A percentile compares a stretch with the other conserved stretches of the same genome.
Conservation (phyloP, 2,888 invertebrate genomes). For the Cactoblastis cactorum region DNA sequence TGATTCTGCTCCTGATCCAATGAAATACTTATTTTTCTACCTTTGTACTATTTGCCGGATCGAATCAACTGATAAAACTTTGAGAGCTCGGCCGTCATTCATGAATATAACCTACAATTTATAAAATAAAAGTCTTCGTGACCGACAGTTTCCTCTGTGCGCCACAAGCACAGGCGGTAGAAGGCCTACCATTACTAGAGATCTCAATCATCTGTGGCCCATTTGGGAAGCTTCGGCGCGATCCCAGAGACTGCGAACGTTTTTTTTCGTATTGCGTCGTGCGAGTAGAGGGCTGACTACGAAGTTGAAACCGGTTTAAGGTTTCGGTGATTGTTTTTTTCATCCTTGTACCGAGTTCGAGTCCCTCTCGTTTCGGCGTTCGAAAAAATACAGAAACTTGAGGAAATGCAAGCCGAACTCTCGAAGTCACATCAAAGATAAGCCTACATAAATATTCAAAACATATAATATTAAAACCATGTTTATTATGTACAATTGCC, state of each 20-base stretch:
- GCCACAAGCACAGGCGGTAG: slow-evolving; percentile 23
- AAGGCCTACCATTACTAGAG: slow-evolving; percentile 41
- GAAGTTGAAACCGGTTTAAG: slow-evolving; percentile 61
- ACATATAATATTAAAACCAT: slow-evolving; percentile 44
- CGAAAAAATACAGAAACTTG: slow-evolving; percentile 50
- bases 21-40: slow-evolving; percentile 25
- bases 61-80: slow-evolving; percentile 48
- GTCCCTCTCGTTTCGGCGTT: slow-evolving; percentile 44
- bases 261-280: slow-evolving; percentile 65
- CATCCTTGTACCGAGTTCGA: slow-evolving; percentile 50
- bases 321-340: slow-evolving; percentile 73
- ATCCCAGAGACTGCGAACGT: slow-evolving; percentile 42
- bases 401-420: slow-evolving; percentile 57
- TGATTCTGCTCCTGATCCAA: slow-evolving; percentile 39
- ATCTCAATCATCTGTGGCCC: slow-evolving; percentile 49
- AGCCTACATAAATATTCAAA: slow-evolving; percentile 53
- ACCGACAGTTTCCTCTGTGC: slow-evolving; percentile 37
- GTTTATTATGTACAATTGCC: slow-evolving; percentile 38
- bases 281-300: slow-evolving; percentile 60
- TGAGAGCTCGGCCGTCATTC: slow-evolving; percentile 39
- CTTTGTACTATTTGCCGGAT: slow-evolving; percentile 26
- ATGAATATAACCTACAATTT: background rate
- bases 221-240: slow-evolving; percentile 48
- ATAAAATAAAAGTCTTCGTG: slow-evolving; percentile 7
- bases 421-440: slow-evolving; percentile 51